These are phyloP conservation scores for Callithrix jacchus DNA, from an alignment of 2,113 vertebrate genomes.

Conservation along the genomic window DNA sequence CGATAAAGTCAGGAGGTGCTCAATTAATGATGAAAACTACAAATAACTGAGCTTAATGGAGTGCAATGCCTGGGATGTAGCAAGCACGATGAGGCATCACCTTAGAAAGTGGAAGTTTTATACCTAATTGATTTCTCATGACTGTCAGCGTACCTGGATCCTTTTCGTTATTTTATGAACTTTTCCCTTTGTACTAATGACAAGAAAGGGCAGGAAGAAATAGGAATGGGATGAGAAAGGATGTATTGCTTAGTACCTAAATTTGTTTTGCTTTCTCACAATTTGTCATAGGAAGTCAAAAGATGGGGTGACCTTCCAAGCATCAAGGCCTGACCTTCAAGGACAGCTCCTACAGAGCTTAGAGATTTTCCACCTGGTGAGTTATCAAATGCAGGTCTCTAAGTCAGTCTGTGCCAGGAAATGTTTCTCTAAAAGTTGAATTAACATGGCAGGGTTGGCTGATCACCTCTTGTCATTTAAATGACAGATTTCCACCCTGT, in stretches of 20 bases:
- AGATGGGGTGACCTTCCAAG: neutral
- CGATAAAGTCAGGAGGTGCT: slow-evolving; percentile 65
- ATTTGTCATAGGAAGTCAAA: neutral
- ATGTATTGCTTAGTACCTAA: neutral
- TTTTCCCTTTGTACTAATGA: neutral
- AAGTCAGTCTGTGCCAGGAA: neutral
- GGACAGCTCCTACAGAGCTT: neutral
- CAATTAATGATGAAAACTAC: slow-evolving; percentile 70
- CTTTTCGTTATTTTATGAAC: neutral
- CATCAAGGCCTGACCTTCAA: neutral
- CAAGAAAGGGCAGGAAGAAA: neutral
- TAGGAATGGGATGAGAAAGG: neutral
- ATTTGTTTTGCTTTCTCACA: neutral
- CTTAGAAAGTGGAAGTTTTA: slow-evolving; percentile 52
- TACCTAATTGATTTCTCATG: slow-evolving; percentile 63
- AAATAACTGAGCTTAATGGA: slow-evolving; percentile 72
- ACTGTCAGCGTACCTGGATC: neutral
- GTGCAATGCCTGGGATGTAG: neutral
- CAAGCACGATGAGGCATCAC: slow-evolving; percentile 28
- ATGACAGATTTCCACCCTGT: slow-evolving; percentile 12
- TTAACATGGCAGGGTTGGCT: neutral
- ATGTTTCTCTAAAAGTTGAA: slow-evolving; percentile 4
- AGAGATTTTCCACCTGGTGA: neutral
- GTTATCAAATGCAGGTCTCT: neutral
- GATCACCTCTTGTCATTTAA: slow-evolving; percentile 1